Percentiles rank a stretch among this genome's conserved stretches.
Evolutionary conservation across 2,888 invertebrate species (phyloP).

Genomic region (Monochamus alternatus): DNA sequence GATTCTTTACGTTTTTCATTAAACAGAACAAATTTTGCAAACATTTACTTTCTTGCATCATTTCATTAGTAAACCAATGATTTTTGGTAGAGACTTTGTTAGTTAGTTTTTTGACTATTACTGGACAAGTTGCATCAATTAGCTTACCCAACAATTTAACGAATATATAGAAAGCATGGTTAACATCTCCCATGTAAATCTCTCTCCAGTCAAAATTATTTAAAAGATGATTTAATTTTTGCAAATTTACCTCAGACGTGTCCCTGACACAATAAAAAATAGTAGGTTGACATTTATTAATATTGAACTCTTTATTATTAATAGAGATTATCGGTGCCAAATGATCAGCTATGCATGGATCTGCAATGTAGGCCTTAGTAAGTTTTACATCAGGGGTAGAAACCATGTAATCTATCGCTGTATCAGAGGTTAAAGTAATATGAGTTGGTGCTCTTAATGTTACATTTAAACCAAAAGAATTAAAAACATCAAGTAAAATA

Average conservation of each 20-base stretch:
- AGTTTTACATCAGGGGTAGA: background rate
- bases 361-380: slow-evolving; percentile 1
- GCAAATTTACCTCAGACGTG: background rate
- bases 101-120: background rate
- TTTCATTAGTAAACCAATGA: slow-evolving; percentile 5
- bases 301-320: background rate
- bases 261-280: background rate
- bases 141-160: background rate
- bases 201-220: background rate
- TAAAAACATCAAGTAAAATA: slow-evolving; percentile 11
- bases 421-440: background rate
- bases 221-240: background rate
- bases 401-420: slow-evolving; percentile 5
- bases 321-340: background rate
- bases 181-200: background rate
- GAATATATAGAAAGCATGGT: background rate
- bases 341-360: slow-evolving; percentile 8
- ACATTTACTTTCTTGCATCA: background rate
- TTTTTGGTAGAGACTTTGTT: background rate
- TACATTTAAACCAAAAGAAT: slow-evolving; percentile 3
- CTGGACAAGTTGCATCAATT: background rate
- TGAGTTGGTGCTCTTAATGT: background rate
- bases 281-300: background rate
- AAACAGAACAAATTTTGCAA: background rate
- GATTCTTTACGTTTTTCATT: background rate